phyloP scores from a whole-genome alignment of 2,113 vertebrate genomes.

The Catagonus wagneri region DNA sequence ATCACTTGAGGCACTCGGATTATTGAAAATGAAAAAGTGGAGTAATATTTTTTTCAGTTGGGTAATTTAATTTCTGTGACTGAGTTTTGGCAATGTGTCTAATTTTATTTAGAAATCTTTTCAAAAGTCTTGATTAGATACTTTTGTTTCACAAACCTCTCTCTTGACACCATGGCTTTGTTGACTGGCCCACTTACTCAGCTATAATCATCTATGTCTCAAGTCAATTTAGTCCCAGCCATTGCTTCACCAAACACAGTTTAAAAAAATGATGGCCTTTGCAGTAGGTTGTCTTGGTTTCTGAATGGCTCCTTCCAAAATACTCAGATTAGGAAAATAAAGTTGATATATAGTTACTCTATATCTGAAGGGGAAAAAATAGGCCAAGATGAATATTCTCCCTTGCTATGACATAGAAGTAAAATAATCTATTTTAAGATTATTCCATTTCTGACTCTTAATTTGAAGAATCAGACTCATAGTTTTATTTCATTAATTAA shows the following conservation, averaged over 20 bases:
- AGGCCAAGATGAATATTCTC: neutral
- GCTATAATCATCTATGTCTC: neutral
- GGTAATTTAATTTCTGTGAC: neutral
- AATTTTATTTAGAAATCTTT: neutral
- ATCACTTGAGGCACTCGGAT: neutral
- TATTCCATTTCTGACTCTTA: neutral
- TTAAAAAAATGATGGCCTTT: neutral
- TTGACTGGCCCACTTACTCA: neutral
- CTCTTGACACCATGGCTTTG: neutral
- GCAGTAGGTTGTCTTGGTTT: neutral
- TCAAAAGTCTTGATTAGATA: neutral
- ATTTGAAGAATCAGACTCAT: neutral
- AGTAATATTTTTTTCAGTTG: neutral
- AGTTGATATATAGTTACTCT: neutral
- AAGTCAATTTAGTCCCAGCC: neutral
- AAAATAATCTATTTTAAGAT: neutral
- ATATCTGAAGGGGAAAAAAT: neutral
- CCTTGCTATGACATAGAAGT: neutral
- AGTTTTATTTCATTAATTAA: constrained; percentile 18
- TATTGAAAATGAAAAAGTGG: neutral
- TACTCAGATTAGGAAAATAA: neutral
- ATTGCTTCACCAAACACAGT: neutral
- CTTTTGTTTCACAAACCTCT: neutral
- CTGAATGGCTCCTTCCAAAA: neutral
- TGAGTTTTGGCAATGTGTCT: neutral